A percentile compares a stretch with the other conserved stretches of the same genome.
Conservation (phyloP, 2,113 vertebrate species). For the Seriola aureovittata region DNA sequence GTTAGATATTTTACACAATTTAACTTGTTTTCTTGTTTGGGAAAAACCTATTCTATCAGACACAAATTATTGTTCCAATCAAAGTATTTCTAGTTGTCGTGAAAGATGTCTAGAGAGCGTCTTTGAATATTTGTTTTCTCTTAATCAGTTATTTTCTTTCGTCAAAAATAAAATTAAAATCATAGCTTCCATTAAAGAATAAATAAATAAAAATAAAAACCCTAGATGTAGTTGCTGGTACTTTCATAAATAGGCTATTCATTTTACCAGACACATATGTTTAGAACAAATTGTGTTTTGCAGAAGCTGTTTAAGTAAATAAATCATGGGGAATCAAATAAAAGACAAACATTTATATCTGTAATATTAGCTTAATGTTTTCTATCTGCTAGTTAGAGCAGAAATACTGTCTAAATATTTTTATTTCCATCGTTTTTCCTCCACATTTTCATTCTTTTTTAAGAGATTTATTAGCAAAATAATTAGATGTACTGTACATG, state of each 20-base stretch:
- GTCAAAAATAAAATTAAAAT: background rate
- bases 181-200: too few species aligned
- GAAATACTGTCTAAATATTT: background rate
- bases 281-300: background rate
- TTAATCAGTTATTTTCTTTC: background rate
- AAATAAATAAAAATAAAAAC: too few species aligned
- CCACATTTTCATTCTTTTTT: background rate
- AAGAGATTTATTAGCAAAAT: background rate
- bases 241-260: background rate
- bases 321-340: background rate
- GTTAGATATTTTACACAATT: background rate
- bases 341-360: background rate
- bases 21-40: background rate
- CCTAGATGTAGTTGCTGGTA: background rate
- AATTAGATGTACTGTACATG: background rate
- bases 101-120: too few species aligned
- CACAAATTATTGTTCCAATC: background rate
- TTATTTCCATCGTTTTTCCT: background rate
- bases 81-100: background rate
- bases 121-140: background rate
- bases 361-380: background rate
- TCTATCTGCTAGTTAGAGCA: background rate
- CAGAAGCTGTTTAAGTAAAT: background rate
- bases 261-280: background rate
- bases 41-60: background rate